Evolutionary conservation across 2,113 vertebrate species (phyloP).

Genomic region (Motacilla alba): DNA sequence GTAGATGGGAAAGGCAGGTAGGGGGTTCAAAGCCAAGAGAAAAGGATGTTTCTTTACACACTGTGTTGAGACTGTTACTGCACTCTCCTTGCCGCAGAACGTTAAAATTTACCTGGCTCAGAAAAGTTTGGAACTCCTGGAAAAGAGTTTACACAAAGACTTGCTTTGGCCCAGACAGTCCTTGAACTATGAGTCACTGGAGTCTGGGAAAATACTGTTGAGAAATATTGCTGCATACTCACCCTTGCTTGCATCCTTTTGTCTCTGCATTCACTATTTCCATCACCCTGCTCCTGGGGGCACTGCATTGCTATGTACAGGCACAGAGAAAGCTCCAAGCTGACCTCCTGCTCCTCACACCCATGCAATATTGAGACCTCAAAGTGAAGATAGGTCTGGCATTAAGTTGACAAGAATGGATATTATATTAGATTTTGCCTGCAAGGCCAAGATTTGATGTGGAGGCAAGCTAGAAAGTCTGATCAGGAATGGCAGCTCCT

Average conservation of each 20-base stretch:
- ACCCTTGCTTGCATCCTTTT: not conserved
- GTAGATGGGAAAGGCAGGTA: not conserved
- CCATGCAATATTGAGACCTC: not conserved
- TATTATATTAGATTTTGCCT: not conserved
- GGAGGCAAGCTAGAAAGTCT: not conserved
- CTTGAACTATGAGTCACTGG: not conserved
- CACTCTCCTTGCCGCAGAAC: not conserved
- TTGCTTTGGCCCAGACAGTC: not conserved
- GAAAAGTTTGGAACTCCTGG: not conserved
- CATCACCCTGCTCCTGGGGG: not conserved
- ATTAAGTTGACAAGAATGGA: not conserved
- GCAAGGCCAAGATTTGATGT: not conserved
- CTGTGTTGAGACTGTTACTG: not conserved
- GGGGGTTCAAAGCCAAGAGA: not conserved
- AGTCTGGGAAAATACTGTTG: not conserved
- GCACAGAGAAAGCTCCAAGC: not conserved
- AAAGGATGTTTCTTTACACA: not conserved
- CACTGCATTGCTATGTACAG: not conserved
- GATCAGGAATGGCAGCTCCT: not conserved
- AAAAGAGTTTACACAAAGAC: not conserved
- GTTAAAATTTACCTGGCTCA: not conserved
- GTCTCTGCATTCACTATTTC: not conserved
- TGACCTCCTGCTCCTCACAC: not conserved
- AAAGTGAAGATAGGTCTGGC: not conserved
- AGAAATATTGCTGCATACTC: not conserved